Base-by-base conservation (phyloP, 2,888 invertebrate species). In the Lasioglossum oenotherae region DNA sequence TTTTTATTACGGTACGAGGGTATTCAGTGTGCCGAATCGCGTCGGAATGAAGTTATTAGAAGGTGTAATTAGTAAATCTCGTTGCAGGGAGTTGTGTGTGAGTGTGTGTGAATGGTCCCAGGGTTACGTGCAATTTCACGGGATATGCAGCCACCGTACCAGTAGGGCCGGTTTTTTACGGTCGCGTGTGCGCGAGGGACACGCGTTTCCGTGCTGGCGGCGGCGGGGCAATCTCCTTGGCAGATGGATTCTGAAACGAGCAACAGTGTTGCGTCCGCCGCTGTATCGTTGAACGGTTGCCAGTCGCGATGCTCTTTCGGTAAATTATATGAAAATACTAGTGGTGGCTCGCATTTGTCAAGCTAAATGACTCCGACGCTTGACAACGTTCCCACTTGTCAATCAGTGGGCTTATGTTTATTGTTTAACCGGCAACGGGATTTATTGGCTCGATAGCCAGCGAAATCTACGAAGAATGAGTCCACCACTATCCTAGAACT, bases 251-350 rank as follows among this genome's bases (percentile, higher is more conserved):
- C 53, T 60, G 69, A 72, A 78, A 27, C 49, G 49, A 67, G 76
- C 71, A 81, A 82, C 85, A 73, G 53, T 74, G 82, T 81, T 78
- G 67, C 35, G 8, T 57, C n/a, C 16, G 27, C 31, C 38, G 6
- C 19, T n/a, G 46, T 71, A 60, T 71, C 67, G 76, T 74, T 84
- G 87, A 87, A 87, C 78, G 16, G 5, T 73, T 84, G 84, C 78
- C 84, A 80, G 53, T 76, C 27, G 27, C 16, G 44, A 16, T n/a
- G 69, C 27, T 64, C 41, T 41, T 31, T 12, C 19, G 60, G 19
- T 57, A 49, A 82, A 77, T 75, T 80, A 81, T 71, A 60, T 69
- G 82, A 80, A 85, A 77, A 75, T 87, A 69, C 4, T 19, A 3
- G 64, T 60, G 19, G 23, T 19, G 35, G 35, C 10, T 16, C 14